Evolutionary conservation across 2,888 invertebrate species (phyloP).

Genomic region (Vanessa cardui): DNA sequence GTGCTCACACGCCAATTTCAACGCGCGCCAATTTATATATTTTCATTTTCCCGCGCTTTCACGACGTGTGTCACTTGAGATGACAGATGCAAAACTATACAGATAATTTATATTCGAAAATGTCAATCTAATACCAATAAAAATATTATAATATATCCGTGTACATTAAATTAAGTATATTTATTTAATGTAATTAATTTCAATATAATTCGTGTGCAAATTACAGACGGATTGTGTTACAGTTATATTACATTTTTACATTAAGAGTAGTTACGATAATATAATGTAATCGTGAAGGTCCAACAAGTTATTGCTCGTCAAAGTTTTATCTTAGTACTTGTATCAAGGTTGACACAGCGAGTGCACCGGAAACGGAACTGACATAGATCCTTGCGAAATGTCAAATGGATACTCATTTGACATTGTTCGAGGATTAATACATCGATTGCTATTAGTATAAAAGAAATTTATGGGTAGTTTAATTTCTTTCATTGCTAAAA

Average conservation of each 20-base stretch:
- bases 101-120: too few species aligned
- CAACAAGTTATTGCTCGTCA: slow-evolving; percentile 1
- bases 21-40: too few species aligned
- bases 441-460: background rate
- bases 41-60: too few species aligned
- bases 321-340: slow-evolving; percentile 1
- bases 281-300: background rate
- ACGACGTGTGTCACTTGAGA: too few species aligned
- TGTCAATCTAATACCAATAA: too few species aligned
- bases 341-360: slow-evolving; percentile 3
- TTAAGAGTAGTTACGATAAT: background rate
- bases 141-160: too few species aligned
- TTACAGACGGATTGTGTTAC: background rate
- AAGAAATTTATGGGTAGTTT: background rate
- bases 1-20: too few species aligned
- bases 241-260: background rate
- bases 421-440: slow-evolving; percentile 3
- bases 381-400: slow-evolving; percentile 19
- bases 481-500: background rate
- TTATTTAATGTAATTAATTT: too few species aligned
- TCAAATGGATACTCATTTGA: background rate
- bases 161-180: too few species aligned
- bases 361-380: slow-evolving; percentile 14
- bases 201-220: too few species aligned
- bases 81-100: too few species aligned